phyloP scores from a whole-genome alignment of 2,888 invertebrate species.

The Meandrusa payeni region DNA sequence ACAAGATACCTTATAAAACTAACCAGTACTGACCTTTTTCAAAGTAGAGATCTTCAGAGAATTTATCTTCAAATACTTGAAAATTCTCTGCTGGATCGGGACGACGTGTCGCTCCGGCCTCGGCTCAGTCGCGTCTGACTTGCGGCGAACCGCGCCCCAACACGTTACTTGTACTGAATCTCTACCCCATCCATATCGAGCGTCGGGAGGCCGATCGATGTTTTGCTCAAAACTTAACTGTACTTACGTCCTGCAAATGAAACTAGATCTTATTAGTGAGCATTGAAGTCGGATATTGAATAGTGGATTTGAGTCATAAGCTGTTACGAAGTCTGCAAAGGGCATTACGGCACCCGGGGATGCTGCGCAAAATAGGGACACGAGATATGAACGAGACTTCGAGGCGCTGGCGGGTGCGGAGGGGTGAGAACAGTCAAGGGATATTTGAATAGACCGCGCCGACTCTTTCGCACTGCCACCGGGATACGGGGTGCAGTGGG shows the following conservation, averaged over 20 bases:
- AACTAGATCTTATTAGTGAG: conserved; percentile 30
- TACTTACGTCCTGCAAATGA: conserved; percentile 22
- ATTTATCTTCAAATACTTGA: conserved; percentile 35
- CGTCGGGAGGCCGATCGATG: conserved; percentile 60
- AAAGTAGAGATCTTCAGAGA: conserved; percentile 30
- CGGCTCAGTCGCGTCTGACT: conserved; percentile 78
- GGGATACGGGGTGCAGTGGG: conserved; percentile 42
- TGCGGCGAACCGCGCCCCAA: conserved; percentile 81
- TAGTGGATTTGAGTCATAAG: conserved; percentile 36
- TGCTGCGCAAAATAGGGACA: conserved; percentile 82
- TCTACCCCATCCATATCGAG: conserved; percentile 79
- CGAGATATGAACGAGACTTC: conserved; percentile 81
- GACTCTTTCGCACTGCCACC: conserved; percentile 58
- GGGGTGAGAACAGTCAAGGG: conserved; percentile 75
- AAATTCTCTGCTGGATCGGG: conserved; percentile 48
- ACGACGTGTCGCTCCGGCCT: conserved; percentile 66
- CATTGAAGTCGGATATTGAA: conserved; percentile 37
- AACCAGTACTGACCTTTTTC: conserved; percentile 51
- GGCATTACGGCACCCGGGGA: conserved; percentile 78
- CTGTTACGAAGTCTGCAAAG: conserved; percentile 70
- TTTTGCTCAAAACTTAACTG: conserved; percentile 41
- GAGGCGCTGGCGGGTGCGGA: conserved; percentile 74
- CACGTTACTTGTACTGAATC: conserved; percentile 80
- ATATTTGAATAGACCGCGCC: conserved; percentile 77
- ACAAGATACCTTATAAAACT: too few species aligned